Percentiles rank a stretch among this genome's conserved stretches.
phyloP scores from a whole-genome alignment of 1,140 invertebrate genomes.

The Euborellia annulipes region DNA sequence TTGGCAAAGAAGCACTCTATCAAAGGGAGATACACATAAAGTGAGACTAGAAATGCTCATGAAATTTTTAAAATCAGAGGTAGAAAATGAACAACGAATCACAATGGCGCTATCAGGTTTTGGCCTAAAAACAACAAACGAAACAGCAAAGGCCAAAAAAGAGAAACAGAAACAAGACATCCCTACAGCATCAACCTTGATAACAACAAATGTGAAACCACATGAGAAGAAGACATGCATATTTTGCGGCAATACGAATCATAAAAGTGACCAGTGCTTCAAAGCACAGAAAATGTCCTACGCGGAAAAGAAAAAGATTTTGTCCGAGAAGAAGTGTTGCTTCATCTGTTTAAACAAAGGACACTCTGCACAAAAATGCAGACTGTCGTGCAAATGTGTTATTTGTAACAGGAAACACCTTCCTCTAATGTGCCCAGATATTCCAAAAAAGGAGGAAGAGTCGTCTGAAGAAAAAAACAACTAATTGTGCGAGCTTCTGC shows the following conservation, averaged over 20 bases:
- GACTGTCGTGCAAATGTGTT: not conserved
- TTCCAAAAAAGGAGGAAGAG: not conserved
- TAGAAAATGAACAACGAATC: constrained; percentile 17
- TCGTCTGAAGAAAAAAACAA: not conserved
- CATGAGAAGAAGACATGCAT: not conserved
- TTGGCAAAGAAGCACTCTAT: constrained; percentile 15
- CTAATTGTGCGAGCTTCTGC: not conserved
- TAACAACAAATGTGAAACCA: not conserved
- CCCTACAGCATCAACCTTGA: constrained; percentile 6
- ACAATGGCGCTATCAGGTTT: constrained; percentile 14
- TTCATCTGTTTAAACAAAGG: not conserved
- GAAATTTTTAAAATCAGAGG: constrained; percentile 16
- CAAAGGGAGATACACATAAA: not conserved
- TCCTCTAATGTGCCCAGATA: not conserved
- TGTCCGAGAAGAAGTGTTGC: not conserved
- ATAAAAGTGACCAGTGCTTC: not conserved
- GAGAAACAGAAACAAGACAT: not conserved
- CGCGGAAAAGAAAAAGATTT: not conserved
- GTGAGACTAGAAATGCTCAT: constrained; percentile 11
- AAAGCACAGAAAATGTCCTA: not conserved
- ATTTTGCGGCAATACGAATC: not conserved
- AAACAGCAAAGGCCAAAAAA: constrained; percentile 4
- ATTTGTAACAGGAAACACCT: not conserved
- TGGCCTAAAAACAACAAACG: not conserved
- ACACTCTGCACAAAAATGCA: not conserved